These are phyloP conservation scores for Andrena minutula DNA, from an alignment of 2,888 invertebrate species.

Conservation along the genomic window DNA sequence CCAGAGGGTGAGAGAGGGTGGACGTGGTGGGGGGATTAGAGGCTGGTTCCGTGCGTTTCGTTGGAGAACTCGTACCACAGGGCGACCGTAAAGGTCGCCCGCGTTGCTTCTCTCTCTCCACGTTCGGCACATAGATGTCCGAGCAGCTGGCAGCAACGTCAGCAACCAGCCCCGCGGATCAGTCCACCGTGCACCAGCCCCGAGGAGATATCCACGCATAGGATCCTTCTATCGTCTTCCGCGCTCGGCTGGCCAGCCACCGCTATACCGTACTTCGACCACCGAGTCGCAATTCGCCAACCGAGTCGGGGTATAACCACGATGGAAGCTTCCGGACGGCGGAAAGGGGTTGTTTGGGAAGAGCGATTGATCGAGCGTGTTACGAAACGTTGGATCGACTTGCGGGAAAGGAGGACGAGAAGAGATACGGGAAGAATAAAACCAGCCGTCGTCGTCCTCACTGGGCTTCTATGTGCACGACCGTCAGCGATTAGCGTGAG, in stretches of 20 bases:
- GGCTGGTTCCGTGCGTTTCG: slow-evolving; percentile 58
- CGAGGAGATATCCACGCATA: slow-evolving; percentile 23
- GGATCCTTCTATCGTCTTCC: slow-evolving; percentile 9
- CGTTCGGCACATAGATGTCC: slow-evolving; percentile 47
- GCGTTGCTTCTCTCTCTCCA: slow-evolving; percentile 45
- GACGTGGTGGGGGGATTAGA: slow-evolving; percentile 35
- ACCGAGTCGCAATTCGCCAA: not conserved
- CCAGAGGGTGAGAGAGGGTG: slow-evolving; percentile 28
- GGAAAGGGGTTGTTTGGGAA: not conserved
- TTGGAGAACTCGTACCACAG: slow-evolving; percentile 68
- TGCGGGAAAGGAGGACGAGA: not conserved
- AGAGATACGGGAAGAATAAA: not conserved
- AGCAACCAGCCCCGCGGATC: slow-evolving; percentile 59
- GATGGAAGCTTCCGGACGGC: not conserved
- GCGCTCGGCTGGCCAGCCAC: not conserved
- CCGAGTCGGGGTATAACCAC: not conserved
- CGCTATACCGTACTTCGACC: not conserved
- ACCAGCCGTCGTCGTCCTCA: no score
- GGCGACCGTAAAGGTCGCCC: slow-evolving; percentile 70
- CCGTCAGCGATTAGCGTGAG: slow-evolving; percentile 47
- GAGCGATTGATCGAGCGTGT: slow-evolving; percentile 11
- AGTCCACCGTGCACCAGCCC: slow-evolving; percentile 58
- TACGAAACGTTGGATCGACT: not conserved
- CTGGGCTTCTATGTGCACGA: not conserved
- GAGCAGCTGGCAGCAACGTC: slow-evolving; percentile 71